phyloP scores from a whole-genome alignment of 1,140 invertebrate genomes.

The Hermatobates lingyangjiaoensis region DNA sequence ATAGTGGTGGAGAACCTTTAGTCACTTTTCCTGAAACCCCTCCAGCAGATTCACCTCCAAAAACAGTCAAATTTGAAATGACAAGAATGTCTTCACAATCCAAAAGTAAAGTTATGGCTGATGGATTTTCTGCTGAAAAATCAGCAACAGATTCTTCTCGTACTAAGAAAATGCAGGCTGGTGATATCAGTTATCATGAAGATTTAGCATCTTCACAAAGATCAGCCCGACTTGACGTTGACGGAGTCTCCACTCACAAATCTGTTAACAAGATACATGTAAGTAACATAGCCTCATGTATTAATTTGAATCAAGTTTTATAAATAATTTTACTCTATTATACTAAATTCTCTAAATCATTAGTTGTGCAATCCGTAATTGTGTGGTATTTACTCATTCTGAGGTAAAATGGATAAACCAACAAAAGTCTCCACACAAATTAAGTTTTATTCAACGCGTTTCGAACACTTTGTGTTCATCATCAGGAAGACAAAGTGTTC shows the following conservation, averaged over 20 bases:
- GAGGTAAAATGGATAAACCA: too few species aligned
- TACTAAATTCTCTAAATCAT: too few species aligned
- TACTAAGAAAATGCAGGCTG: slow-evolving; percentile 54
- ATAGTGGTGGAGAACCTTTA: slow-evolving; percentile 28
- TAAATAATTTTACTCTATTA: too few species aligned
- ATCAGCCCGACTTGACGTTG: slow-evolving; percentile 43
- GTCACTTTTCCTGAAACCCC: slow-evolving; percentile 61
- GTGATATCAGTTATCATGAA: slow-evolving; percentile 61
- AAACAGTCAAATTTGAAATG: slow-evolving; percentile 59
- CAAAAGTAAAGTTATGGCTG: slow-evolving; percentile 31
- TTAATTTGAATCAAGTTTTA: too few species aligned
- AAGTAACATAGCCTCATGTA: slow-evolving; percentile 13
- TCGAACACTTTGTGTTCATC: too few species aligned
- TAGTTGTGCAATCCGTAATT: too few species aligned
- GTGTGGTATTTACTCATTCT: too few species aligned
- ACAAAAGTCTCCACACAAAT: too few species aligned
- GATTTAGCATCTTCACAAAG: slow-evolving; percentile 36
- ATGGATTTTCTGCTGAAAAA: slow-evolving; percentile 59
- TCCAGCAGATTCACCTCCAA: slow-evolving; percentile 23
- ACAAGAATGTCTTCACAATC: slow-evolving; percentile 56
- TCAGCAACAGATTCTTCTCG: slow-evolving; percentile 52
- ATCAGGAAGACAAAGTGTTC: too few species aligned
- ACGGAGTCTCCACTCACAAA: slow-evolving; percentile 57
- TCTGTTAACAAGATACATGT: slow-evolving; percentile 50
- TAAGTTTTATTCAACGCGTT: too few species aligned